A percentile compares a stretch with the other conserved stretches of the same genome.
These are phyloP conservation scores for Rotaria magnacalcarata DNA, from an alignment of 2,888 invertebrate species.

Conservation along the genomic window DNA sequence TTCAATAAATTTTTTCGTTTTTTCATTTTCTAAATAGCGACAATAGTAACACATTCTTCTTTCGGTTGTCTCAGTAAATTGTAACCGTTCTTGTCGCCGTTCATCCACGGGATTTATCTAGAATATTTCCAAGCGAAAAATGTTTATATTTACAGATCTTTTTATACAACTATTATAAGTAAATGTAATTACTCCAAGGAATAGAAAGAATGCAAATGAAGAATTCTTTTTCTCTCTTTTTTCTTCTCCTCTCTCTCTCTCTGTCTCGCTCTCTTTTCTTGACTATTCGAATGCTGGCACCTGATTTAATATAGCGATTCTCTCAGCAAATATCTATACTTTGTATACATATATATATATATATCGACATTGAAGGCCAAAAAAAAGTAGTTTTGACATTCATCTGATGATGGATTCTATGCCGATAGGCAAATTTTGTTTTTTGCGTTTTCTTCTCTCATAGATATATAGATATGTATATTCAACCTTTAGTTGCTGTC, in stretches of 20 bases:
- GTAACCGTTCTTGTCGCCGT: not conserved
- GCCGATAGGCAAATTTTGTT: conserved; percentile 17
- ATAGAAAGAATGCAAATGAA: not conserved
- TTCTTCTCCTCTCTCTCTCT: not conserved
- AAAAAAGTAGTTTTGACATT: not conserved
- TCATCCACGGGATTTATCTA: conserved; percentile 7
- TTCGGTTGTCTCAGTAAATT: not conserved
- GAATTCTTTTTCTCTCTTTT: not conserved
- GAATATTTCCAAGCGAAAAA: not conserved
- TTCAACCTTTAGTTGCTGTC: not conserved
- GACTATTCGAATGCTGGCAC: not conserved
- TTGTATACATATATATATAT: too few relatives aligned
- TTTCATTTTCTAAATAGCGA: not conserved
- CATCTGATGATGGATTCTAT: conserved; percentile 9
- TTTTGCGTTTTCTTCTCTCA: not conserved
- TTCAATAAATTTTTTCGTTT: not conserved
- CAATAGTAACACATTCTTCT: conserved; percentile 3
- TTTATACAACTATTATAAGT: not conserved
- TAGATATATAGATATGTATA: not conserved
- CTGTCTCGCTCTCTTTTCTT: not conserved
- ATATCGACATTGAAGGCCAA: not conserved
- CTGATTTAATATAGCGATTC: not conserved
- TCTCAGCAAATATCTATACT: not conserved
- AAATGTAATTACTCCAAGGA: not conserved
- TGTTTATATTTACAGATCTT: not conserved